Evolutionary conservation across 1,140 invertebrate genomes (phyloP), one percentile per base, ranked within the genome.

Genomic region (Apolygus lucorum): DNA sequence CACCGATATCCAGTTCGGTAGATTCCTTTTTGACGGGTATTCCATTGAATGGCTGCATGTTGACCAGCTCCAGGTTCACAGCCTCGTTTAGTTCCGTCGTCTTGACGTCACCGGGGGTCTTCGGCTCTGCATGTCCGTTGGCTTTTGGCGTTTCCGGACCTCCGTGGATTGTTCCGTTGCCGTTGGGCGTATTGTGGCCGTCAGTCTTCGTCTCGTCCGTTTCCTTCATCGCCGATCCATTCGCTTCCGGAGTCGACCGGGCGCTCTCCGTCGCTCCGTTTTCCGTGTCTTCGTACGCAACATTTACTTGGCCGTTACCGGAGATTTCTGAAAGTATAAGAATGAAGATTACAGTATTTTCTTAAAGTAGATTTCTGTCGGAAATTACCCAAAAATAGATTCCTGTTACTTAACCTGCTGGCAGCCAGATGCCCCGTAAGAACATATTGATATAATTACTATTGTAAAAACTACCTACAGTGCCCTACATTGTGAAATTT

Each of bases 41-140:
- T 34, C 76, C 75, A 26, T 77, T 77, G 71, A 76, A 76, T 34
- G 88, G 87, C 74, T 87, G 88, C 81, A 90, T 83, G 73, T 90
- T 90, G 54, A 91, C 87, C 71, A 91, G 80, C 79, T 91, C 90
- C 71, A 90, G 78, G 77, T 91, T 91, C 28, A 91, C 88, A 26
- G 89, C 89, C 81, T 91, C 90, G 59, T 83, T 80, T 71, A 82
- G 78, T 70, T 81, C 79, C 71, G 42, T 64, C 21, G 34, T 66
- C 14, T 27, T 42, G n/a, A 49, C 65, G 4, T 59, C 22, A 2
- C 29, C 68, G 71, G 75, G 73, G 73, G 77, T 75, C 76, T 78
- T 79, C 74, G 76, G 74, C 72, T 76, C 76, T 25, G 62, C 34
- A 1, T 65, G 63, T 29, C 67, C 67, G 62, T 68, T 68, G n/a